A percentile compares a stretch with the other conserved stretches of the same genome.
These are phyloP conservation scores for Drosophila kambysellisi DNA, from an alignment of 2,888 invertebrate species.

Conservation along the genomic window DNA sequence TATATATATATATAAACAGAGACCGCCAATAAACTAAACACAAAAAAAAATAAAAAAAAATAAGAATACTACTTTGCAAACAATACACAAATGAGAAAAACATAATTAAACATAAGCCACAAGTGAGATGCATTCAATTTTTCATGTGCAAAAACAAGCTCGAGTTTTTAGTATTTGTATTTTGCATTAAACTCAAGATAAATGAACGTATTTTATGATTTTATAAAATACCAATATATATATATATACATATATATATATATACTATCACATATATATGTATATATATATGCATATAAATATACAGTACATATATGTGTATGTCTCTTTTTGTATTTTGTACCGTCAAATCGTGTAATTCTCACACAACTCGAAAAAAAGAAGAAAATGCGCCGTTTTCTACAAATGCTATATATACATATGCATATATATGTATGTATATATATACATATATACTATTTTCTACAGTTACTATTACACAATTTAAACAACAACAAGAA, in stretches of 20 bases:
- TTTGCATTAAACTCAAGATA: slow-evolving; percentile 64
- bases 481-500: slow-evolving; percentile 39
- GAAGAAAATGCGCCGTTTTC: slow-evolving; percentile 58
- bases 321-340: slow-evolving; percentile 76
- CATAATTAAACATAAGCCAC: slow-evolving; percentile 68
- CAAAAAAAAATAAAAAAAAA: slow-evolving; percentile 17
- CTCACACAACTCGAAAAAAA: slow-evolving; percentile 56
- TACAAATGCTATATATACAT: slow-evolving; percentile 55
- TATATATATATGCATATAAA: slow-evolving; percentile 37
- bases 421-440: slow-evolving; percentile 42
- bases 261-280: slow-evolving; percentile 46
- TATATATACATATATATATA: slow-evolving; percentile 35
- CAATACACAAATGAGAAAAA: slow-evolving; percentile 39
- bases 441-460: slow-evolving; percentile 61
- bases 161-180: slow-evolving; percentile 76
- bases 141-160: slow-evolving; percentile 62
- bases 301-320: slow-evolving; percentile 66
- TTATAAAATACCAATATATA: slow-evolving; percentile 67
- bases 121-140: slow-evolving; percentile 71
- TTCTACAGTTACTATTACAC: slow-evolving; percentile 74
- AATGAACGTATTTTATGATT: slow-evolving; percentile 72
- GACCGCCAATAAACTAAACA: slow-evolving; percentile 69
- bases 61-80: slow-evolving; percentile 45
- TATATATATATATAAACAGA: slow-evolving; percentile 46
- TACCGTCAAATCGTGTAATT: slow-evolving; percentile 75